Evolutionary conservation across 2,888 invertebrate genomes (phyloP).

Genomic region (Temnothorax unifasciatus): DNA sequence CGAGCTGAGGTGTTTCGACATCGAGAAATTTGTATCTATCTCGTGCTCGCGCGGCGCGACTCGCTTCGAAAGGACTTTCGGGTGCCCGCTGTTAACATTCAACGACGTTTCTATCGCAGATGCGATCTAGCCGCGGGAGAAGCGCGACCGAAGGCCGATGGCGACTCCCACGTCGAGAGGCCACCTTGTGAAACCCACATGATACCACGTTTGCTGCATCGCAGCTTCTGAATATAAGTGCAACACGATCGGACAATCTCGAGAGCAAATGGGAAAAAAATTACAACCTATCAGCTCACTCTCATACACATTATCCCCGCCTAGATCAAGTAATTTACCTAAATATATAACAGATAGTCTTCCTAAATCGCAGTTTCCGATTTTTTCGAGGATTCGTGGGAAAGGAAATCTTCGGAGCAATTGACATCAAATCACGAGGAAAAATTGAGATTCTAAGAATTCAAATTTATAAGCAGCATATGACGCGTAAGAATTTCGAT

Average conservation of each 20-base stretch:
- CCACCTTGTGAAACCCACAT: slow-evolving; percentile 7
- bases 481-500: no score
- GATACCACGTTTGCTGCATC: neutral
- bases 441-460: neutral
- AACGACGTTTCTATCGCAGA: slow-evolving; percentile 32
- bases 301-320: neutral
- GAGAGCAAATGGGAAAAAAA: neutral
- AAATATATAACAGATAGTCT: neutral
- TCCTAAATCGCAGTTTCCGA: no score
- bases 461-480: neutral
- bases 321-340: neutral
- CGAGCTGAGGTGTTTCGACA: slow-evolving; percentile 67
- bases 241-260: slow-evolving; percentile 23
- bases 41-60: slow-evolving; percentile 7
- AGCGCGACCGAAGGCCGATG: slow-evolving; percentile 19
- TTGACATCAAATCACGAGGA: neutral
- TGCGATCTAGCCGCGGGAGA: slow-evolving; percentile 24
- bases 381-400: neutral
- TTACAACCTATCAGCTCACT: neutral
- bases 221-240: slow-evolving; percentile 19
- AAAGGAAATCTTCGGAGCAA: neutral
- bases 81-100: slow-evolving; percentile 33
- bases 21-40: slow-evolving; percentile 66
- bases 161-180: slow-evolving; percentile 24
- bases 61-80: slow-evolving; percentile 39